Conservation (phyloP, 2,797 vertebrate species). For the Zonotrichia albicollis region DNA sequence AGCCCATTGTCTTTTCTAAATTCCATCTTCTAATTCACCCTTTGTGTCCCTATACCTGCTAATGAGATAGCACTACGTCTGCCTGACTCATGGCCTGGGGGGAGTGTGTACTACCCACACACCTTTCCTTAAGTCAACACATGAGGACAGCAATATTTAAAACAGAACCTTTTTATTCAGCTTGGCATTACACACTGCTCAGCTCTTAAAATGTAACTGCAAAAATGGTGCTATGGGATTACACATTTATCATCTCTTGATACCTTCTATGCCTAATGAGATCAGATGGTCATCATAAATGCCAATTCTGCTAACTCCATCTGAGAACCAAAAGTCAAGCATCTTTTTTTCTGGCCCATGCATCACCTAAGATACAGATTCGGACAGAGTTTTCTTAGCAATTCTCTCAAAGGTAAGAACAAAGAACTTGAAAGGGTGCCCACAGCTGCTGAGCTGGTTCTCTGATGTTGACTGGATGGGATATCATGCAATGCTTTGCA, state of each 20-base stretch:
- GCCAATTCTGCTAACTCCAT: background rate
- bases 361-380: background rate
- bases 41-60: background rate
- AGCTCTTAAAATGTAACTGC: background rate
- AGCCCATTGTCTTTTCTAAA: background rate
- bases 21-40: background rate
- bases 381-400: background rate
- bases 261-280: background rate
- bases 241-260: background rate
- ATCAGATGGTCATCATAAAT: constrained; percentile 13
- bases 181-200: background rate
- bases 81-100: background rate
- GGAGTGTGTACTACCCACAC: too few relatives aligned
- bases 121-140: background rate
- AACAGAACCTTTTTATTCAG: background rate
- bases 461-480: background rate
- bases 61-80: background rate
- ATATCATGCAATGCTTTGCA: background rate
- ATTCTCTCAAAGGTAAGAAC: background rate
- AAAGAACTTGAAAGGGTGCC: background rate
- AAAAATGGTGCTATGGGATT: background rate
- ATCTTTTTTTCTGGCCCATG: background rate
- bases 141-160: background rate
- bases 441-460: background rate
- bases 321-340: background rate